Percentiles rank a stretch among this genome's conserved stretches.
These are phyloP conservation scores for Papilio polytes DNA, from an alignment of 1,140 invertebrate genomes.

Conservation along the genomic window DNA sequence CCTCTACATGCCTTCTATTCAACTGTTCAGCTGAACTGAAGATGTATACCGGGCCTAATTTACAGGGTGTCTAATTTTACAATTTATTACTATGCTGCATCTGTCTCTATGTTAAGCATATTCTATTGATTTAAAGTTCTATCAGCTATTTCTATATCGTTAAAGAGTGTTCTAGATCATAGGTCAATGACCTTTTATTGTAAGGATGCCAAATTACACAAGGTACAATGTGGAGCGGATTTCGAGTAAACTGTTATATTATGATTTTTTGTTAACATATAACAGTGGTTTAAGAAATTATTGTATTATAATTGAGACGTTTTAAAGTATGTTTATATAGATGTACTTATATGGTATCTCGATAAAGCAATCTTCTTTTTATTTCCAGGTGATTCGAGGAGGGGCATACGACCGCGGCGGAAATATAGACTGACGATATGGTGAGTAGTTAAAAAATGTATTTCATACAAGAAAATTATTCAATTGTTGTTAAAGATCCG, in stretches of 20 bases:
- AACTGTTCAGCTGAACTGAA: no score
- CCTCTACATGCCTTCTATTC: no score
- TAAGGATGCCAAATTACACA: background rate
- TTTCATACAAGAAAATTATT: no score
- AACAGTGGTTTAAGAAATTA: background rate
- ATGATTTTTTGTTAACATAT: background rate
- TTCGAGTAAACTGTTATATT: background rate
- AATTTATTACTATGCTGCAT: no score
- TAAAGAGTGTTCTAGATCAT: background rate
- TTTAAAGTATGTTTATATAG: background rate
- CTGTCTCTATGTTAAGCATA: background rate
- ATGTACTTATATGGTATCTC: background rate
- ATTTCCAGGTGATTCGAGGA: conserved; percentile 69
- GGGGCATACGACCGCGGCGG: conserved; percentile 64
- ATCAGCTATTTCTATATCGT: background rate
- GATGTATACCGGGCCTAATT: no score
- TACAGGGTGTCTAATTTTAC: no score
- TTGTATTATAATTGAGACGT: background rate
- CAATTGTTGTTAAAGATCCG: no score
- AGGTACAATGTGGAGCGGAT: background rate
- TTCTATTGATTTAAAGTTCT: background rate
- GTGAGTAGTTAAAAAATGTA: conserved; percentile 48
- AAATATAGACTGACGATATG: conserved; percentile 81
- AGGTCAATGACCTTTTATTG: background rate
- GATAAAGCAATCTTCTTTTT: background rate